Evolutionary conservation across 2,797 vertebrate species (phyloP), one percentile per base, ranked within the genome.

Genomic region (Phylloscopus collybita): DNA sequence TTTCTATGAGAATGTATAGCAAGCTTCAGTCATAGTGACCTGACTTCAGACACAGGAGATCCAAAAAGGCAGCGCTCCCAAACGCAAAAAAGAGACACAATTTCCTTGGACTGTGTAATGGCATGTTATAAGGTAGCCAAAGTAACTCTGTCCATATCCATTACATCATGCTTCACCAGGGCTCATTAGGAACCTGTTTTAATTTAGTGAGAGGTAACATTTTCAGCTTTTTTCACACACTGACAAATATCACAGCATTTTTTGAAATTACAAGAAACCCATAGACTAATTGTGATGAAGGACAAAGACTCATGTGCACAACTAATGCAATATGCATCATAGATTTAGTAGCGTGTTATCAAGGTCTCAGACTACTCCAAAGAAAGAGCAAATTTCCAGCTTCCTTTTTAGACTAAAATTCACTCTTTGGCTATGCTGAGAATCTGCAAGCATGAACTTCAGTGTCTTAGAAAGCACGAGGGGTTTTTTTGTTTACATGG

Each of bases 221-320:
- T 72, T 72, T 84, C n/a, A 65, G 30, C 19, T 62, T 80, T 86
- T 85, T 91, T 64, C 53, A 76, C 82, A 64, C 25, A 51, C 42
- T 72, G 38, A 45, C 36, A 91, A 71, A 38, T 56, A 80, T 50
- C 40, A 70, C 44, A 62, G 38, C 36, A 59, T 70, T 86, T 92
- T 30, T 51, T 86, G 59, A 86, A 83, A 65, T 54, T 73, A 27
- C 10, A 15, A 9, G 8, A 79, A 69, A 42, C 16, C 17, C 34
- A 11, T 4, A 51, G 51, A 34, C 15, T 69, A 4, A 32, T 73
- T 0, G 0, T 34, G 53, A 9, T 42, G 32, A 72, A 50, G 34
- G 59, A 61, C 38, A 67, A 49, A 83, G 40, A n/a, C 16, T 53
- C 7, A 2, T 5, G 13, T 36, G 20, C 16, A 57, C 18, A 18